Evolutionary conservation across 2,113 vertebrate genomes (phyloP), one percentile per base, ranked within the genome.

Genomic region (Bufo bufo): DNA sequence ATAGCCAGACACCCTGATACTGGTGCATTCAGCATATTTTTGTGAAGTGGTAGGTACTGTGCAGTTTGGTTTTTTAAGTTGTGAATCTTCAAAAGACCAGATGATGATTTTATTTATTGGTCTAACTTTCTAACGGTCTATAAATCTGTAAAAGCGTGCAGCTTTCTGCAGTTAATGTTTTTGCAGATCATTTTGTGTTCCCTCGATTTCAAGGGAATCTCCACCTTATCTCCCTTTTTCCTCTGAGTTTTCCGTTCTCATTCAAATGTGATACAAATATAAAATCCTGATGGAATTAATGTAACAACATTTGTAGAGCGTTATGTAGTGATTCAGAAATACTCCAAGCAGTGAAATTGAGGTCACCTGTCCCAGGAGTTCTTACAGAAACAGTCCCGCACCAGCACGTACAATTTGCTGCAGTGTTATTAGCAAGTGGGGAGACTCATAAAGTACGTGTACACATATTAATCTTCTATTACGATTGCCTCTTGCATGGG

Each of bases 291-390:
- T 78, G 47, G 74, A 65, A 77, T 78, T 77, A 77, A 33, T 77
- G 58, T 65, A 86, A 65, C 74, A 78, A 63, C 74, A 47, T 85
- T 85, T 85, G n/a, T 52, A 61, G 71, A 77, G 56, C 17, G 8
- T 74, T 75, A 77, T 77, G 61, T 52, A 14, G 81, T 54, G 71
- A 77, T 56, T 59, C 52, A 43, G 23, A 86, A 78, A 77, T 78
- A 65, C 85, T 63, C 54, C 20, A 77, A 77, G 84, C 84, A 77
- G 45, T 77, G 58, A 85, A 85, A 85, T 85, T 77, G 84, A 85
- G 84, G 84, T 85, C 84, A 77, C 33, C 61, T 33, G 52, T 85
- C 84, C 74, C 84, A 23, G 45, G 72, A 77, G 84, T 77, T 65
- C 45, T 52, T 23, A 65, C 43, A 65, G 58, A 23, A 85, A n/a